Conservation (phyloP, 2,888 invertebrate genomes). For the Morpho deidamia region DNA sequence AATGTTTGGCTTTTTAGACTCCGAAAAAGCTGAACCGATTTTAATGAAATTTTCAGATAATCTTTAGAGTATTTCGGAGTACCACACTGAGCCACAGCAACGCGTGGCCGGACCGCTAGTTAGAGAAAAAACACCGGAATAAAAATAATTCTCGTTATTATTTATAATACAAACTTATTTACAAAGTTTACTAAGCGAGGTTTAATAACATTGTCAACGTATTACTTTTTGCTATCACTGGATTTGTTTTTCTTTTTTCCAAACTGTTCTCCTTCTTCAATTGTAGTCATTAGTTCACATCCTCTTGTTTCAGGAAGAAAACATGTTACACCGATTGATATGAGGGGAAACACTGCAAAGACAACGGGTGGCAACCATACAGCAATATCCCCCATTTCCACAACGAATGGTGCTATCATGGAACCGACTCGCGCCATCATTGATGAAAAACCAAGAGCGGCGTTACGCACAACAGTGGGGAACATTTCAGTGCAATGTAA, state of each 20-base stretch:
- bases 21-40: too few species aligned
- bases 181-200: too few species aligned
- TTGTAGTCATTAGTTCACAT: slow-evolving; percentile 85
- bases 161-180: too few species aligned
- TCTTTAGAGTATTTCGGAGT: too few species aligned
- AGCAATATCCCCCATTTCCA: slow-evolving; percentile 71
- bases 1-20: too few species aligned
- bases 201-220: not conserved
- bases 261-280: slow-evolving; percentile 86
- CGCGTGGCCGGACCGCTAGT: too few species aligned
- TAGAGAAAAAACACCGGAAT: too few species aligned
- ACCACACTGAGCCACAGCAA: too few species aligned
- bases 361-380: slow-evolving; percentile 83
- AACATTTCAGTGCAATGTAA: slow-evolving; percentile 92
- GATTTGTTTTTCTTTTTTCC: slow-evolving; percentile 41
- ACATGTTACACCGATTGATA: slow-evolving; percentile 72
- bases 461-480: slow-evolving; percentile 92
- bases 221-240: slow-evolving; percentile 13
- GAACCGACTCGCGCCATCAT: slow-evolving; percentile 92
- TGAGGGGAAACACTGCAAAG: slow-evolving; percentile 84
- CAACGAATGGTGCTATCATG: slow-evolving; percentile 90
- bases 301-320: slow-evolving; percentile 89
- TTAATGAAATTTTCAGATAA: too few species aligned
- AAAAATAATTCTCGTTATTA: too few species aligned
- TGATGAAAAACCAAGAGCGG: slow-evolving; percentile 92